Conservation (phyloP, 2,797 vertebrate genomes). For the Enteromius viviparus region DNA sequence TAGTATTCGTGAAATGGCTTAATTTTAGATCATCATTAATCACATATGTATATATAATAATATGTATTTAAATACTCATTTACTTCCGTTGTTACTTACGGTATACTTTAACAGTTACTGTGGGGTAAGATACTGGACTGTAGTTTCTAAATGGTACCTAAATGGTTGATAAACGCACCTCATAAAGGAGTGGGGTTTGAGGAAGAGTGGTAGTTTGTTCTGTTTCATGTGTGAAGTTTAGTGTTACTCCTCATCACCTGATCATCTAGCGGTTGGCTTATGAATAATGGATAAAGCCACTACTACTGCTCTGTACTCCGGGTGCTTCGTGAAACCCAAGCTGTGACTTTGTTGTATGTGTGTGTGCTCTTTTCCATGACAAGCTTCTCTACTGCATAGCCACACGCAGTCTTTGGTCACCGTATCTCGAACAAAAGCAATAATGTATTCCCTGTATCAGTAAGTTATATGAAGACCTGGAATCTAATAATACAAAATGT, state of each 20-base stretch:
- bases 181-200: background rate
- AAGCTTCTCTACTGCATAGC: background rate
- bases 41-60: background rate
- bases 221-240: constrained; percentile 54
- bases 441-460: background rate
- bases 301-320: constrained; percentile 47
- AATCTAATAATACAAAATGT: background rate
- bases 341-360: constrained; percentile 20
- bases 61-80: background rate
- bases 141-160: background rate
- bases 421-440: background rate
- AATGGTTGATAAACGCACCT: background rate
- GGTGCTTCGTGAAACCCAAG: constrained; percentile 53
- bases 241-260: constrained; percentile 65
- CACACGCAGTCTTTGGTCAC: background rate
- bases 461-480: background rate
- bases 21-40: background rate
- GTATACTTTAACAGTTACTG: background rate
- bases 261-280: constrained; percentile 53
- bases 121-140: background rate
- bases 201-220: constrained; percentile 7
- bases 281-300: constrained; percentile 69
- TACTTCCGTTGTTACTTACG: background rate
- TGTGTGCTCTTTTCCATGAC: constrained; percentile 23
- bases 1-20: background rate